Evolutionary conservation across 2,797 vertebrate genomes (phyloP).

Genomic region (Simalia tracyae): DNA sequence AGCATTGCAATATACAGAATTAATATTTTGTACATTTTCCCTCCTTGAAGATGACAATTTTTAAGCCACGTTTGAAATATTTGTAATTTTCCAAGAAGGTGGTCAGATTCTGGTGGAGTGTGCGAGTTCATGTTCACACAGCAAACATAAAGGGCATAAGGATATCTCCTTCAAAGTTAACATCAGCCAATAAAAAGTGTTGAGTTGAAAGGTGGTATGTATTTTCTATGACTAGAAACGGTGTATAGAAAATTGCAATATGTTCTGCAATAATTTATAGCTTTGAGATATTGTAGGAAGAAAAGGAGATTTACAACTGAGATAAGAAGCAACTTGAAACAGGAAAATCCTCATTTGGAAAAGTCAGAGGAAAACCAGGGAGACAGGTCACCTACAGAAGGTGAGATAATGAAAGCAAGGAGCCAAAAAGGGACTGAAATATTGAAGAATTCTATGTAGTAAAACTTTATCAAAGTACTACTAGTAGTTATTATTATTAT

Average conservation of each 20-base stretch:
- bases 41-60: not conserved
- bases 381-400: conserved; percentile 35
- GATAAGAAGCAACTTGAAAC: conserved; percentile 58
- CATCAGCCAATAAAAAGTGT: not conserved
- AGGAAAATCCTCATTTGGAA: conserved; percentile 47
- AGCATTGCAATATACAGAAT: not conserved
- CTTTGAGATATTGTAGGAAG: conserved; percentile 54
- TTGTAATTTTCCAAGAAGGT: conserved; percentile 16
- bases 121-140: not conserved
- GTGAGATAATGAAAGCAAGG: conserved; percentile 17
- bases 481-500: not conserved
- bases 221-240: conserved; percentile 35
- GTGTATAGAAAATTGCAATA: conserved; percentile 50
- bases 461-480: not conserved
- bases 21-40: too few species aligned
- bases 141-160: conserved; percentile 18
- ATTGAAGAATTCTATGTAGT: not conserved
- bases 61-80: not conserved
- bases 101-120: conserved; percentile 11
- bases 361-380: conserved; percentile 47
- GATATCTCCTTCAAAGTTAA: conserved; percentile 25
- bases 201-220: conserved; percentile 54
- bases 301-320: conserved; percentile 59
- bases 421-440: not conserved
- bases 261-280: conserved; percentile 60